phyloP scores from a whole-genome alignment of 1,140 invertebrate genomes.

The Hycleus phaleratus region DNA sequence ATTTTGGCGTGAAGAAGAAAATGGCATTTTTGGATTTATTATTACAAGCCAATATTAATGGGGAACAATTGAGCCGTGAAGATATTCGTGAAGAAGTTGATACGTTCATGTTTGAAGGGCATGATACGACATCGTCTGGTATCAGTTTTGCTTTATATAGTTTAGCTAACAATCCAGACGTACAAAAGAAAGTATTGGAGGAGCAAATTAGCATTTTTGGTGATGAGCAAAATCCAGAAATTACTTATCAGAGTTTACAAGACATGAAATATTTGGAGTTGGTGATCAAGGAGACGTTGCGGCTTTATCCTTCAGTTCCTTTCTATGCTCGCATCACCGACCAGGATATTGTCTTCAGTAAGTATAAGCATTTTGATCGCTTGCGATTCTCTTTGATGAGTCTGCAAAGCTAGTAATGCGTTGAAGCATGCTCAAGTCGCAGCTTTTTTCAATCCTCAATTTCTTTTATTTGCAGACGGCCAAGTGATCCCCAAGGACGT shows the following conservation, averaged over 20 bases:
- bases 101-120: constrained; percentile 78
- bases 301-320: constrained; percentile 66
- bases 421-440: no score
- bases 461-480: background rate
- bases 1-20: constrained; percentile 44
- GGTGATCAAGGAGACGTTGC: constrained; percentile 60
- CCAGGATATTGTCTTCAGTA: constrained; percentile 53
- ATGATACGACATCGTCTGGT: constrained; percentile 60
- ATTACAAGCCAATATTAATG: constrained; percentile 41
- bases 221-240: constrained; percentile 32
- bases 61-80: constrained; percentile 47
- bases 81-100: constrained; percentile 80
- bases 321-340: constrained; percentile 53
- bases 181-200: constrained; percentile 39
- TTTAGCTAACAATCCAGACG: constrained; percentile 50
- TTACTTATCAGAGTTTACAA: constrained; percentile 54
- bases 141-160: constrained; percentile 51
- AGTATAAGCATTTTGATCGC: constrained; percentile 8
- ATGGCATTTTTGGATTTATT: constrained; percentile 69
- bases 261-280: constrained; percentile 66
- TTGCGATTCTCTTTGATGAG: background rate
- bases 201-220: background rate
- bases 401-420: no score
- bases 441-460: no score
- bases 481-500: background rate